A percentile compares a stretch with the other conserved stretches of the same genome.
These are phyloP conservation scores for Trichonephila clavipes DNA, from an alignment of 1,140 invertebrate genomes.

Conservation along the genomic window DNA sequence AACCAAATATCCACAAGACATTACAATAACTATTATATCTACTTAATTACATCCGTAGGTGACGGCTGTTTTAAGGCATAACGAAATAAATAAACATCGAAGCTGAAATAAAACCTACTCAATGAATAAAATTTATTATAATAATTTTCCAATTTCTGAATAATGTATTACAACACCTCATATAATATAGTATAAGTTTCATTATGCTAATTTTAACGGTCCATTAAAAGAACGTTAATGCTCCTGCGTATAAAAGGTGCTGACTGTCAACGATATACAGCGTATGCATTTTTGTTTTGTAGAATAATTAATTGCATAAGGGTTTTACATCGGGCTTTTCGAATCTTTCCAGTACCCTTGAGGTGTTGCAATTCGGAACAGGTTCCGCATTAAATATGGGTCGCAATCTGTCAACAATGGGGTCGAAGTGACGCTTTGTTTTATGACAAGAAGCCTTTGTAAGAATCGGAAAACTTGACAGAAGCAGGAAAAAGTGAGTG, in stretches of 20 bases:
- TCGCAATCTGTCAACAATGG: conserved; percentile 51
- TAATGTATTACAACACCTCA: no score
- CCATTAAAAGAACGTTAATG: no score
- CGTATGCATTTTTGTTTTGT: background rate
- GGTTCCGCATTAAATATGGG: conserved; percentile 37
- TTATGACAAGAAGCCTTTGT: conserved; percentile 26
- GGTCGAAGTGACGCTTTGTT: conserved; percentile 34
- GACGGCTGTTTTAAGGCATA: no score
- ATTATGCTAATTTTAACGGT: no score
- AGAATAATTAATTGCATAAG: conserved; percentile 8
- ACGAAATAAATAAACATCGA: no score
- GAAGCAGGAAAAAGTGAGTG: conserved; percentile 34
- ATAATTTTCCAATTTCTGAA: no score
- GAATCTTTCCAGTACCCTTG: conserved; percentile 8
- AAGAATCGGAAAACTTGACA: conserved; percentile 36
- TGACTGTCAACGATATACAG: background rate
- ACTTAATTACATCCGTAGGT: no score
- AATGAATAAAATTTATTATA: no score
- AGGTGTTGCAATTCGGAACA: conserved; percentile 41
- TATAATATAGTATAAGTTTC: no score
- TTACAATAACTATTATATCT: no score
- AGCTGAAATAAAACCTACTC: no score
- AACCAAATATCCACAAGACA: no score
- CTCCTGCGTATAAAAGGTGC: background rate
- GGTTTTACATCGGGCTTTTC: background rate